phyloP scores from a whole-genome alignment of 2,888 invertebrate species.

The Sinodicranocentrus sp. region DNA sequence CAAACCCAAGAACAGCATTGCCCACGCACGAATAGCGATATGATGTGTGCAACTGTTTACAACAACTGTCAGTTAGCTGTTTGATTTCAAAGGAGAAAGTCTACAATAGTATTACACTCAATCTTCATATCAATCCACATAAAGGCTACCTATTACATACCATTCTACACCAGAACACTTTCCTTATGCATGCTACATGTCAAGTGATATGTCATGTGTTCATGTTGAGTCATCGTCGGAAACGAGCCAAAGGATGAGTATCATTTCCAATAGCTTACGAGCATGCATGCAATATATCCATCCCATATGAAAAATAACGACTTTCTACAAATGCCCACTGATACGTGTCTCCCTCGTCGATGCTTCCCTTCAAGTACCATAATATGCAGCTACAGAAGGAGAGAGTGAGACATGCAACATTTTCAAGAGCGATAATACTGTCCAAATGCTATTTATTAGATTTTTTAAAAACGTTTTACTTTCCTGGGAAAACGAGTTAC shows the following conservation, averaged over 20 bases:
- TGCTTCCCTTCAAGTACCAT: not conserved
- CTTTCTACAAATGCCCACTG: not conserved
- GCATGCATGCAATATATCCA: constrained; percentile 14
- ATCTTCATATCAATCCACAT: not conserved
- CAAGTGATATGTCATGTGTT: constrained; percentile 39
- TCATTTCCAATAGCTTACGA: not conserved
- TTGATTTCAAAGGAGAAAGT: constrained; percentile 37
- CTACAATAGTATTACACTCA: constrained; percentile 40
- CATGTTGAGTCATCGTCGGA: constrained; percentile 51
- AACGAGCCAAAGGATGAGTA: constrained; percentile 14
- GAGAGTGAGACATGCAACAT: constrained; percentile 31
- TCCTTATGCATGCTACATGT: constrained; percentile 16
- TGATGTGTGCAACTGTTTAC: constrained; percentile 31
- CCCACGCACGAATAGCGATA: too few relatives aligned
- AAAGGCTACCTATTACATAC: not conserved
- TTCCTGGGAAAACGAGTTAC: not conserved
- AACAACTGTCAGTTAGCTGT: constrained; percentile 37
- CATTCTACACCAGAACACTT: not conserved
- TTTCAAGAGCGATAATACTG: constrained; percentile 21
- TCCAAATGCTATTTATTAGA: constrained; percentile 27
- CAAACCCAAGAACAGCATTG: too few relatives aligned
- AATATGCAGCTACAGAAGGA: too few relatives aligned
- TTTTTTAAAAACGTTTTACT: constrained; percentile 2
- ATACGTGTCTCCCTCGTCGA: not conserved
- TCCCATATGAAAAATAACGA: not conserved